Conservation (phyloP, 2,797 vertebrate genomes). For the Xiphorhynchus erythropygius region DNA sequence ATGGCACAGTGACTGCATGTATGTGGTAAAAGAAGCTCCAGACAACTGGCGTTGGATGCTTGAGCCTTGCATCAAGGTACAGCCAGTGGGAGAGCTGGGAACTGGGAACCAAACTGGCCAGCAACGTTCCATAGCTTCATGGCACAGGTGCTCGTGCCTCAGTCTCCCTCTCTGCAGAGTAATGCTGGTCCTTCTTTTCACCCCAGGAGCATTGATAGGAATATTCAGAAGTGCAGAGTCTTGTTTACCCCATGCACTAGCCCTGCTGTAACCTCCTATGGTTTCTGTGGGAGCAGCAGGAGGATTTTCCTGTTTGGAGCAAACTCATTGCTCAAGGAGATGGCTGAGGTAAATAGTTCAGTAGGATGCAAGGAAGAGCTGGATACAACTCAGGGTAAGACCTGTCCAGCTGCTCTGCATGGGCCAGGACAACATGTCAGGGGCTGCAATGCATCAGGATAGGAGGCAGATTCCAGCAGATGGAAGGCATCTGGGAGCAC, state of each 20-base stretch:
- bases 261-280: conserved; percentile 18
- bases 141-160: not conserved
- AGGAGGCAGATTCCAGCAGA: not conserved
- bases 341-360: not conserved
- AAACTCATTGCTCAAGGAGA: conserved; percentile 23
- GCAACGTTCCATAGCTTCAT: fast-evolving
- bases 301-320: conserved; percentile 51
- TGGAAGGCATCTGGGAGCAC: not conserved
- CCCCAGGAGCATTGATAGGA: not conserved
- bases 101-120: not conserved
- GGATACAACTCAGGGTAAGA: not conserved
- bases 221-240: not conserved
- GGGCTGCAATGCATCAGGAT: not conserved
- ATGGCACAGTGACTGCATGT: not conserved
- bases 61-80: not conserved
- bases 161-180: not conserved
- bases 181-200: not conserved
- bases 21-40: not conserved
- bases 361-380: not conserved
- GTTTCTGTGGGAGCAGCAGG: conserved; percentile 38
- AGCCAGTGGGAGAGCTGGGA: not conserved
- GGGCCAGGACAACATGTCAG: not conserved
- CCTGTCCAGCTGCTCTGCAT: not conserved
- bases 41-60: not conserved
- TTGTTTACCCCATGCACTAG: not conserved